Base-by-base conservation (phyloP, 2,113 vertebrate species). In the Phyllopteryx taeniolatus region DNA sequence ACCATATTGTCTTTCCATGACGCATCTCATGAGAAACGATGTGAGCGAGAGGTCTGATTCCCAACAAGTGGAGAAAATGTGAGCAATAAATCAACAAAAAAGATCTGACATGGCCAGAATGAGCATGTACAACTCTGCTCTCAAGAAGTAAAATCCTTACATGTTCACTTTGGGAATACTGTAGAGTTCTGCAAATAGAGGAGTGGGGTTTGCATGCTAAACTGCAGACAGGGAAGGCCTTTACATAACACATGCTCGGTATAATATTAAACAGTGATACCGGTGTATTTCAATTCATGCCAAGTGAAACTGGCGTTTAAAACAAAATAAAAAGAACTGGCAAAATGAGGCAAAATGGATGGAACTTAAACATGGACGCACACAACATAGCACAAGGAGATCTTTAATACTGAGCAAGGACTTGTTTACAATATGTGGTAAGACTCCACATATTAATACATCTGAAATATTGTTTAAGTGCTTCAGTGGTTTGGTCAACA, bases 11-110 rank as follows among this genome's bases (percentile, higher is more conserved):
- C 72, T 75, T 73, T 81, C 65, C 54, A 68, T 46, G 6, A 49
- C 42, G 39, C 53, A 65, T 57, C 46, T 60, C 79, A 73, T 62
- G 68, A 80, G 75, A 82, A 71, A 59, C 57, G 64, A 68, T 73
- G 71, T 19, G 49, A 14, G n/a, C 31, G 33, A 57, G 64, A 67
- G 42, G 59, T 78, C 74, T 9, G 46, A 73, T 78, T 73, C 78
- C 65, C 42, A 85, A 76, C 22, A 13, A n/a, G 20, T 5, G 9
- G 53, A 7, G 14, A 14, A 5, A 14, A 1, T 49, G 15, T 49
- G 47, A 49, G 47, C 56, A 53, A 53, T 20, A 53, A 53, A 53
- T 53, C 49, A 53, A 53, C 14, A 17, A 56, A 56, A 54, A 3
- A n/a, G 53, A 56, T 22, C 20, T 56, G 20, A 56, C 53, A 10